Conservation (phyloP, 2,888 invertebrate genomes). For the Matsumyia berberina region DNA sequence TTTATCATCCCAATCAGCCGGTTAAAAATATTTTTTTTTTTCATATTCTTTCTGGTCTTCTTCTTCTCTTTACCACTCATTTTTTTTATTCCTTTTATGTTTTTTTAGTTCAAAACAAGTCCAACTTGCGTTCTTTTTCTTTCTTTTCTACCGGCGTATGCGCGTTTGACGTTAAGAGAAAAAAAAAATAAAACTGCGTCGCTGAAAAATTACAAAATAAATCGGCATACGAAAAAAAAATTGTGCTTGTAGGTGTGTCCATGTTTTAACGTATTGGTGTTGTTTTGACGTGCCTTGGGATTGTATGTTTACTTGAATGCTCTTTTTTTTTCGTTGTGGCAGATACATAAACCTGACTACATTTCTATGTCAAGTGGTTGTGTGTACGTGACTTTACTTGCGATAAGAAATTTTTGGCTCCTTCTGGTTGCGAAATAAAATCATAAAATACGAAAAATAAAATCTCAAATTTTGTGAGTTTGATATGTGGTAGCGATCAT, state of each 20-base stretch:
- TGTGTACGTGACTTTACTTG: constrained; percentile 44
- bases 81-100: not conserved
- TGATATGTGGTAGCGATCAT: not conserved
- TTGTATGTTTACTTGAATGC: constrained; percentile 7
- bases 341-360: constrained; percentile 29
- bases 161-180: constrained; percentile 14
- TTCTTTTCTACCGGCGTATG: constrained; percentile 27
- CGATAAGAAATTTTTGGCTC: constrained; percentile 13
- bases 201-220: constrained; percentile 37
- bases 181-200: constrained; percentile 37
- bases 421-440: not conserved
- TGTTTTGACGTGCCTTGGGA: constrained; percentile 62
- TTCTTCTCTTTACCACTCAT: constrained; percentile 1
- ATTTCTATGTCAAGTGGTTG: constrained; percentile 41
- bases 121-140: constrained; percentile 4
- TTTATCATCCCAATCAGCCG: constrained; percentile 47
- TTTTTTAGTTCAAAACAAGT: constrained; percentile 39
- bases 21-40: constrained; percentile 23
- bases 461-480: not conserved
- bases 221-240: constrained; percentile 2
- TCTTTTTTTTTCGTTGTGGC: constrained; percentile 13
- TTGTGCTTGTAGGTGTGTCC: constrained; percentile 57
- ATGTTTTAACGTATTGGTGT: constrained; percentile 38
- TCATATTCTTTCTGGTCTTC: constrained; percentile 30
- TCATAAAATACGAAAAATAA: not conserved